These are phyloP conservation scores for Cyprinodon brontotheroides DNA, from an alignment of 2,113 vertebrate species.

Conservation along the genomic window DNA sequence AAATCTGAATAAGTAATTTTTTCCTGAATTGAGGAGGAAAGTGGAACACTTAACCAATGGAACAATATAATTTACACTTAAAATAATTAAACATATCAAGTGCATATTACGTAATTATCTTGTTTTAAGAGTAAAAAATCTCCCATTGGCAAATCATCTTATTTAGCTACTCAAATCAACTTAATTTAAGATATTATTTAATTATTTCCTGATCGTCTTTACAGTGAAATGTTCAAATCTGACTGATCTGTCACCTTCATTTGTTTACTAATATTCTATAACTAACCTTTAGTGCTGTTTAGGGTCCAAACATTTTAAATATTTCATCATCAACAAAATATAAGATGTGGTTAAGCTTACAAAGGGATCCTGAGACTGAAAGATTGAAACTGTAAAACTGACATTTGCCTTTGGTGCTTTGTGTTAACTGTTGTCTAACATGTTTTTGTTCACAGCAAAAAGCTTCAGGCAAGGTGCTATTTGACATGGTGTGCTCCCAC, in stretches of 20 bases:
- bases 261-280: not conserved
- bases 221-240: not conserved
- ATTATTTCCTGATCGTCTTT: too few species aligned
- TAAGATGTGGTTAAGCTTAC: not conserved
- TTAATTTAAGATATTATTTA: too few species aligned
- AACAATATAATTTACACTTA: too few species aligned
- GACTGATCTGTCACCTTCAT: not conserved
- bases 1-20: too few species aligned
- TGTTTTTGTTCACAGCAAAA: slow-evolving; percentile 85
- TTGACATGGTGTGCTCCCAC: slow-evolving; percentile 93
- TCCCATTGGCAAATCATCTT: too few species aligned
- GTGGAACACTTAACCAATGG: too few species aligned
- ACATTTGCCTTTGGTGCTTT: slow-evolving; percentile 15
- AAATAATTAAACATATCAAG: too few species aligned
- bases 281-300: slow-evolving; percentile 13
- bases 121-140: too few species aligned
- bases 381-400: slow-evolving; percentile 7
- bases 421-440: not conserved
- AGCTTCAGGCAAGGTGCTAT: slow-evolving; percentile 90
- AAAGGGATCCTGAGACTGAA: not conserved
- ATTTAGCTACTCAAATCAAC: too few species aligned
- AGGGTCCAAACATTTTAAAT: slow-evolving; percentile 1
- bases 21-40: too few species aligned
- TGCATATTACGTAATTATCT: too few species aligned
- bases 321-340: not conserved